Base-by-base conservation (phyloP, 2,113 vertebrate species). In the Trematomus loennbergii region DNA sequence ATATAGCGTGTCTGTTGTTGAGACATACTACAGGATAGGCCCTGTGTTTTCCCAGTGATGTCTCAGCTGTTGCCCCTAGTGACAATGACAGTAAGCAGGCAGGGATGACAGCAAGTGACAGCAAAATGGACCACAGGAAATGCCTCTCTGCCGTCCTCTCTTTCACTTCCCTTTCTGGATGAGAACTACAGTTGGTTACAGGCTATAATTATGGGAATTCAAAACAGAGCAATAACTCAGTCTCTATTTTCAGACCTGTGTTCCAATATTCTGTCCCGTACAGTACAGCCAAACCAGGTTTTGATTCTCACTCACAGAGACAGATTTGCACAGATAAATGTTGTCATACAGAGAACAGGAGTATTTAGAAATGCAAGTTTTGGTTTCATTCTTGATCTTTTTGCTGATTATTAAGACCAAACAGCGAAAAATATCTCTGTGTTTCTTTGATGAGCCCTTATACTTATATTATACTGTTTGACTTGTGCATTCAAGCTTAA, bases 161-260 rank as follows among this genome's bases (percentile, higher is more conserved):
- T 95, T 95, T 94, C 94, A 92, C 90, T 96, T 95, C 94, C 82
- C 82, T 88, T 93, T 93, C 57, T 85, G 68, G 43, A 70, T 49
- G 63, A 78, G 75, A 84, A 50, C 40, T 33, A 52, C 12, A 2
- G 48, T 40, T 86, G n/a, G 46, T 75, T 86, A n/a, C 3, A 7
- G 25, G 5, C 40, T 18, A 50, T 58, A 58, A 75, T 76, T 61
- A 75, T 79, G 77, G 62, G 85, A 88, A 89, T 72, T 22, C 72
- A 83, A 88, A 81, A 58, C 63, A 79, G 17, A 81, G 50, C 9
- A 58, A 62, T 12, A 53, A 49, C 50, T 76, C 50, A 46, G 17
- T 1, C 13, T 78, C 52, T 81, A 62, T 83, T 88, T 80, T 82
- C 55, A 75, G 55, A 65, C 13, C 45, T 65, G 15, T 43, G 12